phyloP scores from a whole-genome alignment of 92 coral and sea anemone genomes.

The Actinostola sp. region DNA sequence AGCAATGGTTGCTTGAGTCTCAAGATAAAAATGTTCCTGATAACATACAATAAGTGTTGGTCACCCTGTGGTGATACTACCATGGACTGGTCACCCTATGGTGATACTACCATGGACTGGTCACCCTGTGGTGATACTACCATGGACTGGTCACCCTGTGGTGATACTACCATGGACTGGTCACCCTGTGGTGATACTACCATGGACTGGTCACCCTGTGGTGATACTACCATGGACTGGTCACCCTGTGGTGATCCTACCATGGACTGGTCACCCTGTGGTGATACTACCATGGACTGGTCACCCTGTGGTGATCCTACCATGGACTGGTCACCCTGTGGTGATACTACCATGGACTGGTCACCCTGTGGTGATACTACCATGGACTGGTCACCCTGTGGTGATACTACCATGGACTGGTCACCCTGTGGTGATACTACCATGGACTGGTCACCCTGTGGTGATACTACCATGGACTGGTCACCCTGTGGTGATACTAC shows the following conservation, averaged over 20 bases:
- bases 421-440: conserved; percentile 33
- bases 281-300: conserved; percentile 1
- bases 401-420: conserved; percentile 1
- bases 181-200: conserved; percentile 33
- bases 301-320: conserved; percentile 33
- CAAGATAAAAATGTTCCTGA: conserved; percentile 87
- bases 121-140: conserved; percentile 1
- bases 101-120: neutral
- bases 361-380: conserved; percentile 33
- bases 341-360: conserved; percentile 1
- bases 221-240: conserved; percentile 1
- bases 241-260: conserved; percentile 33
- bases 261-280: conserved; percentile 1
- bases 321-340: conserved; percentile 1
- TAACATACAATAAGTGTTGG: neutral
- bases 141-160: neutral
- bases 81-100: conserved; percentile 17
- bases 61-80: conserved; percentile 1
- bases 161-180: conserved; percentile 1
- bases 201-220: conserved; percentile 1
- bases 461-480: conserved; percentile 1
- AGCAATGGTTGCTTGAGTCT: conserved; percentile 74
- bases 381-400: conserved; percentile 1
- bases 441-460: conserved; percentile 1
- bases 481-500: conserved; percentile 33